A percentile compares a stretch with the other conserved stretches of the same genome.
These are phyloP conservation scores for Venustoraphidia nigricollis DNA, from an alignment of 2,888 invertebrate species.

Conservation along the genomic window DNA sequence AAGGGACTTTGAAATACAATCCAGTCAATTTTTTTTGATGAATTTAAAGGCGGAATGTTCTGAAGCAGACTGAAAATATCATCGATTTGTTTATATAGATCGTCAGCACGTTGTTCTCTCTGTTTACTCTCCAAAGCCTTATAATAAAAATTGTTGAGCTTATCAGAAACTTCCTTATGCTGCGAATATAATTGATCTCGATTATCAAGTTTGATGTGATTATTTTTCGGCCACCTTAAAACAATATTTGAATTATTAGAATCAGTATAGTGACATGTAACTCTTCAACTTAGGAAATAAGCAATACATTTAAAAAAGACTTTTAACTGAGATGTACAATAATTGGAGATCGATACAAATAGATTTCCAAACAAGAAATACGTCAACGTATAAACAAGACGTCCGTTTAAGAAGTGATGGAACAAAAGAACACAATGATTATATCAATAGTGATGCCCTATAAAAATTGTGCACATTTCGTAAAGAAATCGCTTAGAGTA, in stretches of 20 bases:
- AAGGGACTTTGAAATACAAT: conserved; percentile 7
- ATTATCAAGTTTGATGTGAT: conserved; percentile 4
- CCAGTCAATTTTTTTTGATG: conserved; percentile 6
- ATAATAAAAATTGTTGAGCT: conserved; percentile 6
- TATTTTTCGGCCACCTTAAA: conserved; percentile 6
- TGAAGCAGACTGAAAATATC: conserved; percentile 6
- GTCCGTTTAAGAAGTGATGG: too few species aligned
- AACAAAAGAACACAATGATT: too few species aligned
- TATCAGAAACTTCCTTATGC: background rate
- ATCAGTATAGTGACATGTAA: too few species aligned
- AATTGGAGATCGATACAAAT: background rate
- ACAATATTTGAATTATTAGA: background rate
- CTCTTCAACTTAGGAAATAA: background rate
- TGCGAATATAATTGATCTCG: conserved; percentile 3
- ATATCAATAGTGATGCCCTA: too few species aligned
- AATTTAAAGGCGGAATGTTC: conserved; percentile 5
- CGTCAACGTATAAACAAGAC: background rate
- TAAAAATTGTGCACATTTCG: too few species aligned
- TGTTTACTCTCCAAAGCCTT: conserved; percentile 4
- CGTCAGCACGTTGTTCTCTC: conserved; percentile 4
- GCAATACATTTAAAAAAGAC: background rate
- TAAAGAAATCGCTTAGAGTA: too few species aligned
- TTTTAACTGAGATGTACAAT: background rate
- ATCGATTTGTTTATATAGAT: conserved; percentile 8
- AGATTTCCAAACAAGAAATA: background rate